These are phyloP conservation scores for Noctua janthe DNA, from an alignment of 2,888 invertebrate species.

Conservation along the genomic window DNA sequence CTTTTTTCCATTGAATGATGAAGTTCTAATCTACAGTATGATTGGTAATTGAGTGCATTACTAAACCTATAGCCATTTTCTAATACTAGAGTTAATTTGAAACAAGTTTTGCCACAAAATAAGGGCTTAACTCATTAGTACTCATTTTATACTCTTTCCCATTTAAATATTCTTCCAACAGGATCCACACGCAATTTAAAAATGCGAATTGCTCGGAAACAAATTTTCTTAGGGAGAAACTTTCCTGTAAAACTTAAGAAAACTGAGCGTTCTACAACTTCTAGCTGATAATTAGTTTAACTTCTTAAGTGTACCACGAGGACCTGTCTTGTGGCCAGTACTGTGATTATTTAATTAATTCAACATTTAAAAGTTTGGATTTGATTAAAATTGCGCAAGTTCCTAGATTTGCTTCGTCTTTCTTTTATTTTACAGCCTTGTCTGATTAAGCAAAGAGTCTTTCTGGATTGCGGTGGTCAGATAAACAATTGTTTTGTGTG, in stretches of 20 bases:
- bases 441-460: not conserved
- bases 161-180: not conserved
- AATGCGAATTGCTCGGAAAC: slow-evolving; percentile 1
- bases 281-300: slow-evolving; percentile 33
- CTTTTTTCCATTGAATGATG: not conserved
- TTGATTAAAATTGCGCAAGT: not conserved
- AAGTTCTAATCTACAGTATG: not conserved
- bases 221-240: slow-evolving; percentile 11
- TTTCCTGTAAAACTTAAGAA: slow-evolving; percentile 9
- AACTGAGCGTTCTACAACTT: slow-evolving; percentile 31
- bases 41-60: not conserved
- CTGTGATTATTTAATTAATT: slow-evolving; percentile 25
- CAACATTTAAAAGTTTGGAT: slow-evolving; percentile 1
- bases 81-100: not conserved
- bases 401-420: not conserved
- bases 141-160: not conserved
- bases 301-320: slow-evolving; percentile 32
- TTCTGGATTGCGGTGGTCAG: not conserved
- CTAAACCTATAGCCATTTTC: not conserved
- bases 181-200: not conserved
- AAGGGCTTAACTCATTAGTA: not conserved
- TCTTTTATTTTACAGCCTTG: not conserved
- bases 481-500: not conserved
- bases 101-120: not conserved
- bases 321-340: slow-evolving; percentile 26